A percentile compares a stretch with the other conserved stretches of the same genome.
phyloP scores from a whole-genome alignment of 2,113 vertebrate genomes.

The Sprattus sprattus region DNA sequence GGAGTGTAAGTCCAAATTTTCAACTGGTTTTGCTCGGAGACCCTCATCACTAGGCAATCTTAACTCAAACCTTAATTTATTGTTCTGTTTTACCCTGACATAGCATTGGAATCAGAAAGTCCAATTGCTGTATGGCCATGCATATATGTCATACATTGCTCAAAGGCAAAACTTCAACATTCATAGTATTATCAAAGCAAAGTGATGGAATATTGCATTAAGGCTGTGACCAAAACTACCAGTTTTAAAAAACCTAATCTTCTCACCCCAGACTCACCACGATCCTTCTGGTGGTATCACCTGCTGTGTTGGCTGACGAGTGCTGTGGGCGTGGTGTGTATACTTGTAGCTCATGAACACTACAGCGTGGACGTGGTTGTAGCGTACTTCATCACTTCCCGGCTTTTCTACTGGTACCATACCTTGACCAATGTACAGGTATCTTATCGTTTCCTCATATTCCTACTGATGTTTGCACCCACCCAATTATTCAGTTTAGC shows the following conservation, averaged over 20 bases:
- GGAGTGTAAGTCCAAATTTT: slow-evolving; percentile 85
- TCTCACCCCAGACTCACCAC: slow-evolving; percentile 82
- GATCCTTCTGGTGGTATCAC: slow-evolving; percentile 97
- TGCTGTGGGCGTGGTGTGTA: slow-evolving; percentile 87
- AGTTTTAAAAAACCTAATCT: background rate
- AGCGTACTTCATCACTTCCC: slow-evolving; percentile 92
- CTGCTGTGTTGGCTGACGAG: slow-evolving; percentile 93
- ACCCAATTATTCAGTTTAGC: background rate
- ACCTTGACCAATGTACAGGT: slow-evolving; percentile 97
- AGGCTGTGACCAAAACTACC: background rate
- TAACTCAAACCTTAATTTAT: no score
- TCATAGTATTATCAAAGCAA: background rate
- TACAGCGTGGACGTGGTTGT: slow-evolving; percentile 93
- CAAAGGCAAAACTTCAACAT: background rate
- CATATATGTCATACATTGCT: no score
- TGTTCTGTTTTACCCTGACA: no score
- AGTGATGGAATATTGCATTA: background rate
- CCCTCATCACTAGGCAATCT: background rate
- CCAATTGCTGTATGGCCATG: no score
- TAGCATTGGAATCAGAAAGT: no score
- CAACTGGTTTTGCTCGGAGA: background rate
- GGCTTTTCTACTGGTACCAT: slow-evolving; percentile 98
- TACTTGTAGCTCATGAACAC: slow-evolving; percentile 93
- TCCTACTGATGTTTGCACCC: background rate
- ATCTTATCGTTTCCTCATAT: background rate